Percentiles rank a stretch among this genome's conserved stretches.
These are phyloP conservation scores for Hololepta plana DNA, from an alignment of 2,888 invertebrate genomes.

Conservation along the genomic window DNA sequence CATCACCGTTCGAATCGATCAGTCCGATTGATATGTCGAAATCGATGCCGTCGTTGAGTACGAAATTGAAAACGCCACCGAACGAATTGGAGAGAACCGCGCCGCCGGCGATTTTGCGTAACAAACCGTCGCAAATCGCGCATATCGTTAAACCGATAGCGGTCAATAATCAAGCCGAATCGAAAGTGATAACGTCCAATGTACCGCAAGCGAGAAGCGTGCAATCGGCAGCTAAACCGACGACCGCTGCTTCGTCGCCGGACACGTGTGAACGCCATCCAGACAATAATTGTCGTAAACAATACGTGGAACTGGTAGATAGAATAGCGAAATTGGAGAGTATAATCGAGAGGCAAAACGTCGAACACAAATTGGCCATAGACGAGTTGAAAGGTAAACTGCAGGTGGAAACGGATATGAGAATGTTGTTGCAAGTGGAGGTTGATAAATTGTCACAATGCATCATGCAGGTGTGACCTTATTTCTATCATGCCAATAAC, in stretches of 20 bases:
- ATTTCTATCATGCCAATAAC: too few species aligned
- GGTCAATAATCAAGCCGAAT: slow-evolving; percentile 13
- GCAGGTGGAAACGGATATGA: slow-evolving; percentile 42
- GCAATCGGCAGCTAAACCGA: slow-evolving; percentile 5
- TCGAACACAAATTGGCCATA: slow-evolving; percentile 38
- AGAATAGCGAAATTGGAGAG: slow-evolving; percentile 36
- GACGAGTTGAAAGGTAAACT: slow-evolving; percentile 44
- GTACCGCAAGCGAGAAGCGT: slow-evolving; percentile 7
- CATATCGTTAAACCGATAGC: slow-evolving; percentile 10
- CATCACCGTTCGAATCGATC: slow-evolving; percentile 15
- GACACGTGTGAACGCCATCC: too few species aligned
- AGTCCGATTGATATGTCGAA: slow-evolving; percentile 17
- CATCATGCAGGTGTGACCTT: slow-evolving; percentile 46
- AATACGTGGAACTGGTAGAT: slow-evolving; percentile 23
- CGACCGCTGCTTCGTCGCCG: too few species aligned
- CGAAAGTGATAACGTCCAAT: slow-evolving; percentile 10
- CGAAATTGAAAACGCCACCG: slow-evolving; percentile 16
- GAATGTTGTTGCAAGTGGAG: slow-evolving; percentile 43
- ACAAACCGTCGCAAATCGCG: too few species aligned
- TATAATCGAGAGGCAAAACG: slow-evolving; percentile 37
- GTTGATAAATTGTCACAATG: slow-evolving; percentile 52
- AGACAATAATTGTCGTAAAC: too few species aligned
- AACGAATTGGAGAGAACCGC: slow-evolving; percentile 17
- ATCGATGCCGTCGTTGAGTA: slow-evolving; percentile 14
- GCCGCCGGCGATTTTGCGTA: slow-evolving; percentile 11